Evolutionary conservation across 2,797 vertebrate genomes (phyloP), one percentile per base, ranked within the genome.

Genomic region (Rallus crepitans): DNA sequence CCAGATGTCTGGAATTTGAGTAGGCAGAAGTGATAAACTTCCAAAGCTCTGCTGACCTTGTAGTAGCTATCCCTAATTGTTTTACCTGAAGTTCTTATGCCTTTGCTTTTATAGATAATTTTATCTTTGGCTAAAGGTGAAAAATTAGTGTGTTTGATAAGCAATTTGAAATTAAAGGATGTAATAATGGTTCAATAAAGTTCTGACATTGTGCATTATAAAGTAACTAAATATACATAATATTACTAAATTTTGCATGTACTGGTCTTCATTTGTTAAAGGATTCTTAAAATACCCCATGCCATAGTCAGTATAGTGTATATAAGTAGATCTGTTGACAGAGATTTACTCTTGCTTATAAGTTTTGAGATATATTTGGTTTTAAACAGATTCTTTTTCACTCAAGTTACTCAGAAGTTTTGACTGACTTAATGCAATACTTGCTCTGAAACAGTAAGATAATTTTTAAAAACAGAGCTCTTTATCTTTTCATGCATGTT

Each of bases 151-250:
- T 0, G 0, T 85, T 94, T 37, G 19, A 73, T 84, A 93, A 76
- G 50, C 63, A 86, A 72, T 90, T 94, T 89, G 84, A 95, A 83
- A 86, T 90, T 64, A 86, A 96, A 91, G 79, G 47, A 70, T 89
- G 28, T 84, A 89, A 69, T 84, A 91, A 76, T 59, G 56, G 48
- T 90, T 83, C 56, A 40, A 35, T 82, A 65, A 93, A 91, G 23
- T 91, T 81, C 40, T 83, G 33, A 56, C 80, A 61, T 95, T 78
- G 28, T 90, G 13, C 24, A 90, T 52, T 24, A 37, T 40, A 52
- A 91, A 79, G 17, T 59, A 13, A 91, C 84, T 94, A 91, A 85
- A 86, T 83, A 59, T 30, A 71, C 0, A 0, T 71, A 72, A 69
- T 12, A 88, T 69, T 94, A 42, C 42, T 42, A 81, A 24, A 65